A percentile compares a stretch with the other conserved stretches of the same genome.
Conservation (phyloP, 2,797 vertebrate genomes). For the Pseudopleuronectes americanus region DNA sequence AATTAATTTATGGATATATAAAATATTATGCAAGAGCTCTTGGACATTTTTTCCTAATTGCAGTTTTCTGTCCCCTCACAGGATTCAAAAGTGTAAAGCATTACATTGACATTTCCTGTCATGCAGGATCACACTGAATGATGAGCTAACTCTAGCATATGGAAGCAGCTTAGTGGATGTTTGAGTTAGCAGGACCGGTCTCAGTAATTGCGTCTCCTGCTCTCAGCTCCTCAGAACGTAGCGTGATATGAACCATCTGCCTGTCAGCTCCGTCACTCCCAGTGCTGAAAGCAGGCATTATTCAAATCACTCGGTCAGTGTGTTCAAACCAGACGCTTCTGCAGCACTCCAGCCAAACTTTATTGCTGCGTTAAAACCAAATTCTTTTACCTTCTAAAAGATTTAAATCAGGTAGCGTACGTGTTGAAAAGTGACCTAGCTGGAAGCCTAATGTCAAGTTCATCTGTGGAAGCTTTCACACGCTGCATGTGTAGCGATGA, state of each 20-base stretch:
- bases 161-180: slow-evolving; percentile 27
- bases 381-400: slow-evolving; percentile 18
- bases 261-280: slow-evolving; percentile 59
- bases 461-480: slow-evolving; percentile 39
- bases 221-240: slow-evolving; percentile 26
- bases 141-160: slow-evolving; percentile 13
- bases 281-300: slow-evolving; percentile 66
- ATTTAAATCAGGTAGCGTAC: slow-evolving; percentile 42
- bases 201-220: slow-evolving; percentile 29
- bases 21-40: not conserved
- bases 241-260: slow-evolving; percentile 62
- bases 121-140: slow-evolving; percentile 1
- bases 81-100: not conserved
- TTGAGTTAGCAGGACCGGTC: slow-evolving; percentile 22
- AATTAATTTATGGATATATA: not conserved
- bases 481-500: slow-evolving; percentile 29
- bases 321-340: slow-evolving; percentile 49
- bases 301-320: slow-evolving; percentile 56
- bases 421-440: slow-evolving; percentile 56
- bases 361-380: slow-evolving; percentile 48
- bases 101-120: slow-evolving; percentile 1
- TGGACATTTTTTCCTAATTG: not conserved
- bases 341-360: slow-evolving; percentile 30
- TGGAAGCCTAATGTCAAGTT: slow-evolving; percentile 38
- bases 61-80: not conserved